phyloP scores from a whole-genome alignment of 1,140 invertebrate species.

The Bombus ignitus region DNA sequence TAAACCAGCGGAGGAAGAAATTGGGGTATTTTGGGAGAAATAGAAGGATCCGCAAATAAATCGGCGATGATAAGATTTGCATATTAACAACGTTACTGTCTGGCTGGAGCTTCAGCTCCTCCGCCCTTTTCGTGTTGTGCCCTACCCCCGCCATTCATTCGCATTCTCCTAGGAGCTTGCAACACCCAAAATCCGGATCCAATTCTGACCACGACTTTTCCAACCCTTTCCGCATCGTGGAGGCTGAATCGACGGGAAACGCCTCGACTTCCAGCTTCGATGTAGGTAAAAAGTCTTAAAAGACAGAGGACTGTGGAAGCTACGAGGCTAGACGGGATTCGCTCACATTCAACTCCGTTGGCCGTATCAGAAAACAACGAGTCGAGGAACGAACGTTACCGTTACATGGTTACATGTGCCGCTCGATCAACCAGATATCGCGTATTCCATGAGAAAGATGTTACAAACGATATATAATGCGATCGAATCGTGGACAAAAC shows the following conservation, averaged over 20 bases:
- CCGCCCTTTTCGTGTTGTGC: constrained; percentile 71
- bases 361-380: constrained; percentile 54
- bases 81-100: constrained; percentile 70
- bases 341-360: constrained; percentile 29
- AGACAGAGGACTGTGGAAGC: constrained; percentile 12
- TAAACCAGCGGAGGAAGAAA: background rate
- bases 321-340: background rate
- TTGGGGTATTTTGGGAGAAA: constrained; percentile 31
- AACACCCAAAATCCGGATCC: constrained; percentile 45
- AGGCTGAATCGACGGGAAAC: constrained; percentile 57
- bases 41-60: constrained; percentile 61
- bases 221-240: constrained; percentile 51
- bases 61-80: constrained; percentile 71
- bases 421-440: background rate
- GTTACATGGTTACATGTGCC: constrained; percentile 38
- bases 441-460: background rate
- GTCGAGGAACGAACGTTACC: constrained; percentile 17
- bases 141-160: constrained; percentile 65
- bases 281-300: constrained; percentile 57
- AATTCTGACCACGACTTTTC: constrained; percentile 69
- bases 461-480: background rate
- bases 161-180: constrained; percentile 57
- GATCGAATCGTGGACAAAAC: too few species aligned
- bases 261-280: constrained; percentile 44
- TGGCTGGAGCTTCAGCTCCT: constrained; percentile 39